Base-by-base conservation (phyloP, 2,888 invertebrate genomes). In the Norana najaformis region DNA sequence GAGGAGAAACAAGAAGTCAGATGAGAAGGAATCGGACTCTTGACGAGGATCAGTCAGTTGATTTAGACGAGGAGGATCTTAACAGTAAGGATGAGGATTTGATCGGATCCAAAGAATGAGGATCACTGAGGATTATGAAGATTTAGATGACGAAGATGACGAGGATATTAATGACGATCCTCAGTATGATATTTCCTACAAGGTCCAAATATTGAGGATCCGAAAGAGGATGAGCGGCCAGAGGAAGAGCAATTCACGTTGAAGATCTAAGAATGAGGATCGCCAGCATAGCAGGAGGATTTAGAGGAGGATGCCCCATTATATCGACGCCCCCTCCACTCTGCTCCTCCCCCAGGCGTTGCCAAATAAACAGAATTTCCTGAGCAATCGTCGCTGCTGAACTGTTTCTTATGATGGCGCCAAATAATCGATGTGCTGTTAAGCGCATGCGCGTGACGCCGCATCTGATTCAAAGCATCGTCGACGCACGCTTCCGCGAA, bases 361-460 rank as follows among this genome's bases (percentile, higher is more conserved):
- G 69, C 69, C n/a, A 69, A n/a, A 69, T 69, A n/a, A 69, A n/a
- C 69, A 69, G 69, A 69, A n/a, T 69, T 69, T 69, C 30, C 69
- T 69, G 69, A 69, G 69, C 69, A n/a, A 69, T 69, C 69, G 69
- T 69, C n/a, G 69, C 69, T 69, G 69, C 69, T 13, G 30, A 69
- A 69, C 47, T 69, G 69, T 69, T 69, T 69, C 69, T 8, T 30
- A 69, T 69, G 69, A 69, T 1, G 69, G 36, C 85, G 85, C 85
- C 34, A 36, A 4, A 85, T 85, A 85, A 85, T 85, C 85, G 85
- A 85, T 85, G 85, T 85, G 18, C 85, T 35, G 85, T 20, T 85
- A 37, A 85, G 85, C 85, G 35, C 36, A 37, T 85, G 36, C 37
- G 85, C 85, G 85, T 85, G 85, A 85, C 85, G 18, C 20, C 85